Evolutionary conservation across 2,888 invertebrate species (phyloP).

Genomic region (Hipparchia sbordonii): DNA sequence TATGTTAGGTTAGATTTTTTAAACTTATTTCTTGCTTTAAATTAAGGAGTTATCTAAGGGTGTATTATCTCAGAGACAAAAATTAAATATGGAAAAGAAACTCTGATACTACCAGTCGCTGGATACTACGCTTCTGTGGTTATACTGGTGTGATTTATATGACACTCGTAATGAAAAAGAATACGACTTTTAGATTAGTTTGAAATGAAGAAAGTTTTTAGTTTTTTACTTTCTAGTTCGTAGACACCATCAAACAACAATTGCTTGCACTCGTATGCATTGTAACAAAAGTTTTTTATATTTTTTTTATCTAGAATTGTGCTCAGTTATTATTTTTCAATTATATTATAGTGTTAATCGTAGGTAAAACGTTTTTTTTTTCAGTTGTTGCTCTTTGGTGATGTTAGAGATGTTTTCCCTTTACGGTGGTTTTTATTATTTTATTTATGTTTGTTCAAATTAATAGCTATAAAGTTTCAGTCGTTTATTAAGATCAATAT

Average conservation of each 20-base stretch:
- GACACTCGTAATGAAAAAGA: slow-evolving; percentile 34
- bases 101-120: background rate
- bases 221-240: slow-evolving; percentile 3
- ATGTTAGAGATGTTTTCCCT: too few species aligned
- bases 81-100: slow-evolving; percentile 5
- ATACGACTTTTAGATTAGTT: slow-evolving; percentile 35
- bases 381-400: too few species aligned
- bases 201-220: slow-evolving; percentile 35
- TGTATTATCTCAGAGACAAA: background rate
- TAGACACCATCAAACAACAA: background rate
- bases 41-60: too few species aligned
- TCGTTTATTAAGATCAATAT: too few species aligned
- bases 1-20: too few species aligned
- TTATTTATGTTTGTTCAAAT: too few species aligned
- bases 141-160: slow-evolving; percentile 32
- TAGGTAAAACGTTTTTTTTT: too few species aligned
- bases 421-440: too few species aligned
- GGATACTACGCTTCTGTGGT: background rate
- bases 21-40: too few species aligned
- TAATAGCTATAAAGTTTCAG: too few species aligned
- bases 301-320: background rate
- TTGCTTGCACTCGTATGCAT: slow-evolving; percentile 2
- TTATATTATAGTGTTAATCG: too few species aligned
- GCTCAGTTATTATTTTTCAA: too few species aligned
- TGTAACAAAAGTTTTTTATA: background rate